Percentiles rank a stretch among this genome's conserved stretches.
Evolutionary conservation across 2,888 invertebrate genomes (phyloP).

Genomic region (Neoaliturus tenellus): DNA sequence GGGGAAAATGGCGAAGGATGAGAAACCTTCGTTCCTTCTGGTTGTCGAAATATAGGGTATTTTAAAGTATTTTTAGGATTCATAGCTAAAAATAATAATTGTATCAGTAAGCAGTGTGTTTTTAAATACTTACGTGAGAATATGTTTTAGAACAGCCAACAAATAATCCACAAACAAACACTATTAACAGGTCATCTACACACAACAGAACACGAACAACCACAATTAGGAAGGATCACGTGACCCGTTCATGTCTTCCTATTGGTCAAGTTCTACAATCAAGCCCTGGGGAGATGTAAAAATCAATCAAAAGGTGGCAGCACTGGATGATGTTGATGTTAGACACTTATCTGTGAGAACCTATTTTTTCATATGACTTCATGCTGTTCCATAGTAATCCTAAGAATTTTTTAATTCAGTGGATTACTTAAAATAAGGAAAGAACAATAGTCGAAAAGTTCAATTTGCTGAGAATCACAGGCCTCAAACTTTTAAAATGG

Average conservation of each 20-base stretch:
- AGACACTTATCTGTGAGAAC: neutral
- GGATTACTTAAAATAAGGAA: too few species aligned
- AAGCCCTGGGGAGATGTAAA: conserved; percentile 29
- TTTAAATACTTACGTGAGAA: conserved; percentile 39
- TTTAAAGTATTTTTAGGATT: neutral
- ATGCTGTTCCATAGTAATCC: too few species aligned
- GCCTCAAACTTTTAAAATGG: too few species aligned
- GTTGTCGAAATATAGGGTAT: too few species aligned
- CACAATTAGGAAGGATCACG: conserved; percentile 58
- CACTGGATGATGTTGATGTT: neutral
- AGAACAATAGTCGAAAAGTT: too few species aligned
- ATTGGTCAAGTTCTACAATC: conserved; percentile 51
- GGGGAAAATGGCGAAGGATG: neutral
- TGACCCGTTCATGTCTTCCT: conserved; percentile 56
- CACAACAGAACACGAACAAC: conserved; percentile 60
- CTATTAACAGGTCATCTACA: conserved; percentile 66
- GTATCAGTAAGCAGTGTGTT: neutral
- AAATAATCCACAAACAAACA: conserved; percentile 62
- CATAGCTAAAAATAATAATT: neutral
- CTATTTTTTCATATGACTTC: too few species aligned
- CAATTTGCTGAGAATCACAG: too few species aligned
- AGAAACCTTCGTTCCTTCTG: neutral
- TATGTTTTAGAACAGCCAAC: conserved; percentile 35
- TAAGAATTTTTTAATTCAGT: too few species aligned
- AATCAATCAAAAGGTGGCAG: conserved; percentile 29